phyloP scores from a whole-genome alignment of 1,140 invertebrate genomes.

The Sarcophaga bullata region DNA sequence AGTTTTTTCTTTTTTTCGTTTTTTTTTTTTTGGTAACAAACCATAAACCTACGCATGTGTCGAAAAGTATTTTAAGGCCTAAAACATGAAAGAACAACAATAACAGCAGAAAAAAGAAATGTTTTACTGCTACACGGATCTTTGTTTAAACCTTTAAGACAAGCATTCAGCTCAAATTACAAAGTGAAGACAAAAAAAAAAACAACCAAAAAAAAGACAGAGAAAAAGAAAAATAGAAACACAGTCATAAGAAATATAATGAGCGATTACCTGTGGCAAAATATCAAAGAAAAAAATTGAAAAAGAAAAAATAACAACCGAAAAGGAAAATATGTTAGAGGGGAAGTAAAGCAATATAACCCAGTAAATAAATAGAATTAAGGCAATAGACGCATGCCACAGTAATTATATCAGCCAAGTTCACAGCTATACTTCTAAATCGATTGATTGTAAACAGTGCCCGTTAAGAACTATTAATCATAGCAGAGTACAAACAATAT shows the following conservation, averaged over 20 bases:
- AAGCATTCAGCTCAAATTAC: no score
- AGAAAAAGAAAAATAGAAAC: neutral
- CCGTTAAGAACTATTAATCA: no score
- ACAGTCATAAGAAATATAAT: constrained; percentile 27
- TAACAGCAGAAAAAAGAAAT: neutral
- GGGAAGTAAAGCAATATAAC: no score
- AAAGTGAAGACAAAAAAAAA: no score
- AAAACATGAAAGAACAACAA: neutral
- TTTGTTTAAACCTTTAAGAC: neutral
- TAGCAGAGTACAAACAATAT: no score
- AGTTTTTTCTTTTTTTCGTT: no score
- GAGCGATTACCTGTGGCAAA: constrained; percentile 2
- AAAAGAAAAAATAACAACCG: neutral
- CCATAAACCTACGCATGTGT: constrained; percentile 11
- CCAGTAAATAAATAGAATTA: no score
- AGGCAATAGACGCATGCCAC: no score
- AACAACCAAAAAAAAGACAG: neutral
- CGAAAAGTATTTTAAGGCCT: constrained; percentile 20
- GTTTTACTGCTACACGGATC: neutral
- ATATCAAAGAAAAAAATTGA: neutral
- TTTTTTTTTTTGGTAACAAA: neutral
- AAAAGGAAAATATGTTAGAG: no score
- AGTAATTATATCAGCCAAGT: no score
- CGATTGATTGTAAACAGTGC: no score
- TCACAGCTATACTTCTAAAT: no score